phyloP scores from a whole-genome alignment of 2,888 invertebrate genomes.

The Drosophila neotestacea region DNA sequence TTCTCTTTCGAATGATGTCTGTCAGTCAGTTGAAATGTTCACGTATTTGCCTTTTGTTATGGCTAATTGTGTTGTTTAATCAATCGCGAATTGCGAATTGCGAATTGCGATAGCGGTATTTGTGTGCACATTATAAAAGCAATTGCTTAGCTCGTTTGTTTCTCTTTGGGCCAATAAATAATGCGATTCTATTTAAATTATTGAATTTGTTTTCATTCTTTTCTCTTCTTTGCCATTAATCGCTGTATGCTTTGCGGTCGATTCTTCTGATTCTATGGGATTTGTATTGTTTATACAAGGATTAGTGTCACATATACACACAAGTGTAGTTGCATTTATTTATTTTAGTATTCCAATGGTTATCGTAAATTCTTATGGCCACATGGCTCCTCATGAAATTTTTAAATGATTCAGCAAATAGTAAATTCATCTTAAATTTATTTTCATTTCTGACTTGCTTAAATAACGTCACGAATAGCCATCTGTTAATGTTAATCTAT shows the following conservation, averaged over 20 bases:
- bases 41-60: neutral
- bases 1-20: constrained; percentile 18
- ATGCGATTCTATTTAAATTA: constrained; percentile 45
- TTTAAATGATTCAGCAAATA: neutral
- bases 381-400: constrained; percentile 1
- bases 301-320: constrained; percentile 41
- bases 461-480: constrained; percentile 4
- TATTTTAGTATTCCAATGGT: constrained; percentile 15
- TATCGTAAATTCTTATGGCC: constrained; percentile 12
- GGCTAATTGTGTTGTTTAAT: constrained; percentile 39
- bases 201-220: constrained; percentile 25
- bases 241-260: constrained; percentile 31
- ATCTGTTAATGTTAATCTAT: constrained; percentile 7
- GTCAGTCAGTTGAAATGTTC: constrained; percentile 21
- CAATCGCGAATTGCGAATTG: constrained; percentile 16
- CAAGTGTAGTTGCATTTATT: constrained; percentile 19
- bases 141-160: constrained; percentile 35
- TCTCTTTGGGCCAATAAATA: constrained; percentile 36
- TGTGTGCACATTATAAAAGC: constrained; percentile 36
- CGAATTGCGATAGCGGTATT: constrained; percentile 27
- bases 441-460: neutral
- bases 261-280: constrained; percentile 1
- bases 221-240: constrained; percentile 33
- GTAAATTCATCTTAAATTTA: neutral
- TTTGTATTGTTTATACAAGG: constrained; percentile 37